These are phyloP conservation scores for Pemphigus obesinymphae DNA, from an alignment of 1,140 invertebrate species.

Conservation along the genomic window DNA sequence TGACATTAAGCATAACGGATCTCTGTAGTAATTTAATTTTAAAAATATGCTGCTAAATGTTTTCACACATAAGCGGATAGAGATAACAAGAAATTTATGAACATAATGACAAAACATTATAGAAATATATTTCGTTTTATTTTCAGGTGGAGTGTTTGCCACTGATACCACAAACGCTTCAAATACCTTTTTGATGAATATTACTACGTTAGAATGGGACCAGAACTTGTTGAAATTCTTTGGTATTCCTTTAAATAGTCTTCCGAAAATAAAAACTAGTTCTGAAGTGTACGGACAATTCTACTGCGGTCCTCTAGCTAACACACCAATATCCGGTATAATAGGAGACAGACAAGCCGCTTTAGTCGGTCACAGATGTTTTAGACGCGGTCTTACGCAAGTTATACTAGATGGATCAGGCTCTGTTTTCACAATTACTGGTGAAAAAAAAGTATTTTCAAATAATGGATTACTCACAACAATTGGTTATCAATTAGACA, in stretches of 20 bases:
- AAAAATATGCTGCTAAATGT: no score
- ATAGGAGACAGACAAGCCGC: constrained; percentile 71
- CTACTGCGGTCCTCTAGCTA: constrained; percentile 63
- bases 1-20: background rate
- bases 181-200: constrained; percentile 95
- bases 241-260: constrained; percentile 60
- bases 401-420: constrained; percentile 67
- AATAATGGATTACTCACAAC: constrained; percentile 71
- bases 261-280: constrained; percentile 68
- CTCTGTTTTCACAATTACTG: constrained; percentile 3
- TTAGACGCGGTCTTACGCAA: constrained; percentile 68
- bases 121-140: background rate
- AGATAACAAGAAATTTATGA: background rate
- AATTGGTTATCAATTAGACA: constrained; percentile 67
- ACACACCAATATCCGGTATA: constrained; percentile 64
- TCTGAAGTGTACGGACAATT: constrained; percentile 71
- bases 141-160: constrained; percentile 54
- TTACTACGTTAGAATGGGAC: constrained; percentile 89
- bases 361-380: constrained; percentile 71
- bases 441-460: constrained; percentile 54
- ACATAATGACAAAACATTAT: background rate
- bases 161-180: constrained; percentile 98
- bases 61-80: no score
- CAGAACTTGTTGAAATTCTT: constrained; percentile 61
- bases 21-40: background rate